Percentiles rank a stretch among this genome's conserved stretches.
Conservation (phyloP, 2,113 vertebrate species). For the Callopanchax toddi region DNA sequence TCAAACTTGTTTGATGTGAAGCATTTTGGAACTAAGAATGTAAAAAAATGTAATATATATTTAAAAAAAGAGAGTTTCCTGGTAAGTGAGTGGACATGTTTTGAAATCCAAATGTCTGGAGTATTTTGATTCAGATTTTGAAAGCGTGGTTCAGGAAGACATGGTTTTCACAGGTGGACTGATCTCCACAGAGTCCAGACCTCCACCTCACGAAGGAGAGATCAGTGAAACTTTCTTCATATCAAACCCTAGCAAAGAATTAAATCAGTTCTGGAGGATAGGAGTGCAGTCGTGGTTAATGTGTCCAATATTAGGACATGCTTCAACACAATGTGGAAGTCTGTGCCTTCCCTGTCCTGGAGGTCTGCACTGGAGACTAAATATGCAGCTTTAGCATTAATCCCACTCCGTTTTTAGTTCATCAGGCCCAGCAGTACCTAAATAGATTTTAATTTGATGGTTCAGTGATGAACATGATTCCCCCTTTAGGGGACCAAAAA, state of each 20-base stretch:
- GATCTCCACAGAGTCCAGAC: neutral
- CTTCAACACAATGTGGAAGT: neutral
- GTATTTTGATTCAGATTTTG: too few relatives aligned
- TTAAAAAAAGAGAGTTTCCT: too few relatives aligned
- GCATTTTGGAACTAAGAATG: too few relatives aligned
- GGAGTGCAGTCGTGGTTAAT: neutral
- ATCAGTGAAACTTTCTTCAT: too few relatives aligned
- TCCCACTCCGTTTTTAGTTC: constrained; percentile 38
- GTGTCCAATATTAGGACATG: neutral
- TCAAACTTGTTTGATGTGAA: too few relatives aligned
- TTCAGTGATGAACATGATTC: constrained; percentile 33
- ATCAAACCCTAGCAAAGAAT: too few relatives aligned
- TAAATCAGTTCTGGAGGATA: too few relatives aligned
- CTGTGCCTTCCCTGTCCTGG: neutral
- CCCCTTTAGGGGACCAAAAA: constrained; percentile 10
- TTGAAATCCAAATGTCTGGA: too few relatives aligned
- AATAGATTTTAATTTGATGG: constrained; percentile 58
- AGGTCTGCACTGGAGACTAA: constrained; percentile 35
- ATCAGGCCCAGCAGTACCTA: constrained; percentile 35
- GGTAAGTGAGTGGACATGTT: too few relatives aligned
- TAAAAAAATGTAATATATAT: too few relatives aligned
- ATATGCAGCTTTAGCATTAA: constrained; percentile 31
- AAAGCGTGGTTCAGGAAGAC: too few relatives aligned
- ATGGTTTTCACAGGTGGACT: neutral
- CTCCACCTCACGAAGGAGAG: neutral